These are phyloP conservation scores for Drosophila kokeensis DNA, from an alignment of 2,888 invertebrate genomes.

Conservation along the genomic window DNA sequence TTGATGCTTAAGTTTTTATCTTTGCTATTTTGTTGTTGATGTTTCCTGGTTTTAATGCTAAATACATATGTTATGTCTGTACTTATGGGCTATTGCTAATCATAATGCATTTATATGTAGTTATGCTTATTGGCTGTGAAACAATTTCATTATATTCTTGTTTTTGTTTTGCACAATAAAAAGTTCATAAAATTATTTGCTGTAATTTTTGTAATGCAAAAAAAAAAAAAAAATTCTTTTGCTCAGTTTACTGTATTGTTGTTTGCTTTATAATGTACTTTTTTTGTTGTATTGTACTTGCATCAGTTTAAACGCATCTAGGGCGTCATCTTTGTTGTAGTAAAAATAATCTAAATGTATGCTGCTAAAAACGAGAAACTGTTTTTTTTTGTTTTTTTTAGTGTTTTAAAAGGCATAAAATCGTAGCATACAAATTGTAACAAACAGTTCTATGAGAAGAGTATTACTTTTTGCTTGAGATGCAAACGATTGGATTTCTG, in stretches of 20 bases:
- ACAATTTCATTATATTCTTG: conserved; percentile 41
- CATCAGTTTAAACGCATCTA: conserved; percentile 69
- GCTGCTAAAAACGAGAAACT: conserved; percentile 74
- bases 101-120: conserved; percentile 64
- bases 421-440: conserved; percentile 32
- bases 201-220: conserved; percentile 52
- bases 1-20: conserved; percentile 56
- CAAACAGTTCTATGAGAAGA: conserved; percentile 29
- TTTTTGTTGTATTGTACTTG: conserved; percentile 76
- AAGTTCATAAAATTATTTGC: conserved; percentile 27
- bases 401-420: conserved; percentile 35
- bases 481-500: conserved; percentile 44
- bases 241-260: conserved; percentile 55
- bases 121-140: conserved; percentile 74
- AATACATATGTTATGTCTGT: conserved; percentile 60
- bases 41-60: conserved; percentile 41
- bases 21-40: conserved; percentile 52
- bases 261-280: conserved; percentile 29
- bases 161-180: conserved; percentile 46
- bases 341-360: conserved; percentile 61
- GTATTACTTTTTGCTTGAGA: conserved; percentile 34
- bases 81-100: conserved; percentile 81
- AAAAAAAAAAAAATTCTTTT: conserved; percentile 50
- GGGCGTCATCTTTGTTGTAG: conserved; percentile 45
- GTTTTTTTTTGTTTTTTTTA: conserved; percentile 26